Evolutionary conservation across 1,140 invertebrate species (phyloP), one percentile per base, ranked within the genome.

Genomic region (Colletes gigas): DNA sequence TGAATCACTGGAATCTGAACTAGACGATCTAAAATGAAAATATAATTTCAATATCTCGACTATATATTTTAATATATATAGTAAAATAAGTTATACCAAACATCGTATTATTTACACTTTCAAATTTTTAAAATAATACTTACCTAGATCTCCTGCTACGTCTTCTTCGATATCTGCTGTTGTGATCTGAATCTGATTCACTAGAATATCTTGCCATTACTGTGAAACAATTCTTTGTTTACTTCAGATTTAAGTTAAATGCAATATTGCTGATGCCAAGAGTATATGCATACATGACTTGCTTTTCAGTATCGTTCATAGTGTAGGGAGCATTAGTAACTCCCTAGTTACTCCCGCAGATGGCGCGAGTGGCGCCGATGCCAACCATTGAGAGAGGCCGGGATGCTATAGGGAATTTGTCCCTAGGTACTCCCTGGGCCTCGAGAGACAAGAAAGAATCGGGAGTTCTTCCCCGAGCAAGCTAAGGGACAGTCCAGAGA

Each of bases 171-270:
- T 93, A 88, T 72, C 85, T 91, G 70, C 83, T 89, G 71, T 90
- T 92, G 30, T 89, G 75, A 83, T 93, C 92, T 0, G 92, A 93
- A 71, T 93, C 92, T 1, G 92, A 93, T 67, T 93, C 92, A 30
- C 91, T 90, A 2, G 92, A 93, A 83, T 93, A 93, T 69, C 90
- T 89, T 47, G 92, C 88, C 92, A 93, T 93, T 54, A 41, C 30
- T 71, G 30, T 73, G 17, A 72, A 65, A 41, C 12, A 59, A 0
- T 44, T n/a, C 17, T 63, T 68, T 57, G 9, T 67, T 69, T 55
- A 65, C 19, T 39, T 59, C 10, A 8, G 0, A 0, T 39, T 39
- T 52, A 80, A 47, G 14, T 70, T 75, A 70, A 19, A 0, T 6
- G n/a, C 6, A 17, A 14, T 21, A 55, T 17, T 3, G 6, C 3